Evolutionary conservation across 2,888 invertebrate genomes (phyloP), one percentile per base, ranked within the genome.

Genomic region (Callimorpha dominula): DNA sequence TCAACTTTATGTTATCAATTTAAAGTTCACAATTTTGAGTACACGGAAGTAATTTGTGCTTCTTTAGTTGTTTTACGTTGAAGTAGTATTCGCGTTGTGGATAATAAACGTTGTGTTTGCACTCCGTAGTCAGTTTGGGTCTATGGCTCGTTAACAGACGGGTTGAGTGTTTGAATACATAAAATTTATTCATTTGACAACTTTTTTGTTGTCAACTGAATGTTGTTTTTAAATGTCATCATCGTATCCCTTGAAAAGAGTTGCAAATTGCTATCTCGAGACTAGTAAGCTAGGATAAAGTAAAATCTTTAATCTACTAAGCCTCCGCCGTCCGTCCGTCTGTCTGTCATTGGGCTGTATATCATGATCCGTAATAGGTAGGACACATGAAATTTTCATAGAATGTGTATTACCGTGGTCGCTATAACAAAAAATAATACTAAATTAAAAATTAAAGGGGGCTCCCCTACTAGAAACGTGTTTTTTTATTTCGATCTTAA

Each of bases 1-100:
- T 68, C 49, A 0, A 71, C 72, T 60, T 54, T 80, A 70, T 1
- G 0, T 0, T 4, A 0, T 43, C 2, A 1, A 0, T 0, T 15
- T 79, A 81, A 77, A 71, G 75, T 73, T 63, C 17, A 43, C 20
- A 0, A 40, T 66, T 49, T 67, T 12, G 11, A 52, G 12, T 40
- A 20, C 65, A 54, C 67, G 65, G 63, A 72, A 76, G 83, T 84
- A 79, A 87, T 88, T 89, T 89, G 88, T 87, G 80, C 83, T 83
- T 81, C 76, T 82, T 86, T 85, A 85, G 87, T 89, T 90, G 89
- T 90, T 90, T 90, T 86, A 88, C 85, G 81, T 84, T 86, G 84
- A 86, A 88, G 80, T 83, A 85, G 85, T 87, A 85, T 86, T 85
- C 85, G 81, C 87, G 88, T 82, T 81, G 80, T 73, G 75, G 81